phyloP scores from a whole-genome alignment of 1,140 invertebrate species.

The Philotrypesis tridentata region DNA sequence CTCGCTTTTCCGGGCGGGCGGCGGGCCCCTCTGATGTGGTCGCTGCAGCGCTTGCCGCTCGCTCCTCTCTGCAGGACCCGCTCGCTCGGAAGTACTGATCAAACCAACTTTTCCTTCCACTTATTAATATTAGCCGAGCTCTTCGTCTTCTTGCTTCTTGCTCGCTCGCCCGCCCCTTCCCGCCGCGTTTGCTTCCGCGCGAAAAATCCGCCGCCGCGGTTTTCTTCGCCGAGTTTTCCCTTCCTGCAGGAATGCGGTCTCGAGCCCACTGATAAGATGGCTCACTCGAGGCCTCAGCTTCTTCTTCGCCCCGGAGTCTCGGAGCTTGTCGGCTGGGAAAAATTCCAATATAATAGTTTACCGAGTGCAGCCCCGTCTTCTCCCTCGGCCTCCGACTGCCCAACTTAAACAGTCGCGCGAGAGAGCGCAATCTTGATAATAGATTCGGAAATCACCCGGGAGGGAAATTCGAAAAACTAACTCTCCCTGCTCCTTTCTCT shows the following conservation, averaged over 20 bases:
- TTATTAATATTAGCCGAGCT: constrained; percentile 64
- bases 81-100: constrained; percentile 61
- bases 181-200: constrained; percentile 53
- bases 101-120: constrained; percentile 70
- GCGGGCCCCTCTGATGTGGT: constrained; percentile 16
- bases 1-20: neutral
- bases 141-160: constrained; percentile 50
- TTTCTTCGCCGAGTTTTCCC: constrained; percentile 39
- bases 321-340: neutral
- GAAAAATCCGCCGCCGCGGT: constrained; percentile 52
- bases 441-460: too few species aligned
- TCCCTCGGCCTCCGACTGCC: too few species aligned
- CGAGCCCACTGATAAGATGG: constrained; percentile 44
- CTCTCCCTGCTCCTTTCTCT: too few species aligned
- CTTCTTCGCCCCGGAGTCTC: neutral
- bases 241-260: neutral
- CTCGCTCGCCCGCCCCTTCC: constrained; percentile 45
- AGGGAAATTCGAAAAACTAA: too few species aligned
- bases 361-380: constrained; percentile 49
- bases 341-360: constrained; percentile 10
- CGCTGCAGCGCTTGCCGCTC: too few species aligned
- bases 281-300: constrained; percentile 20
- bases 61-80: constrained; percentile 51
- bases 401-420: too few species aligned
- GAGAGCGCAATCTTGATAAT: too few species aligned